A percentile compares a stretch with the other conserved stretches of the same genome.
These are phyloP conservation scores for Petroica traversi DNA, from an alignment of 2,113 vertebrate genomes.

Conservation along the genomic window DNA sequence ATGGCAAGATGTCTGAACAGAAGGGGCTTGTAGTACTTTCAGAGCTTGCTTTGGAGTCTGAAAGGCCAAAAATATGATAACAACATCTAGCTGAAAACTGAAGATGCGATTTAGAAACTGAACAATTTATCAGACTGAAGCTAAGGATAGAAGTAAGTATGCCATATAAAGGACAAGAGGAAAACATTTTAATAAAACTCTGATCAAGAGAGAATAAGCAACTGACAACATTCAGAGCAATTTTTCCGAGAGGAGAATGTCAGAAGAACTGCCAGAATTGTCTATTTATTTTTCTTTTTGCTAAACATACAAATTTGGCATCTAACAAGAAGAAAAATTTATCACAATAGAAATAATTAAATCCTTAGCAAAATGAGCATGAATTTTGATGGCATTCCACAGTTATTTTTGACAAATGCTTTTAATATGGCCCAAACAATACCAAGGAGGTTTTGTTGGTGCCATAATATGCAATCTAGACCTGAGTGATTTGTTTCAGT, in stretches of 20 bases:
- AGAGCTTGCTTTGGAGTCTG: not conserved
- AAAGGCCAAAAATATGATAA: not conserved
- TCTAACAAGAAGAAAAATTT: not conserved
- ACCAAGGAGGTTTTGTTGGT: not conserved
- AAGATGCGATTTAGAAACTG: not conserved
- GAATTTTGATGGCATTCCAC: not conserved
- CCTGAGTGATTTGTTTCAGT: constrained; percentile 8
- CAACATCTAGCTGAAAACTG: not conserved
- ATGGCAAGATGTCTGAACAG: not conserved
- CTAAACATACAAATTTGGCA: not conserved
- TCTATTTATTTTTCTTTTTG: not conserved
- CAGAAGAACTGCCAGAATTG: not conserved
- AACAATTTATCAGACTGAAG: not conserved
- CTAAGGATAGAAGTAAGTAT: not conserved
- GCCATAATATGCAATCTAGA: not conserved
- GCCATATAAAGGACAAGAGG: not conserved
- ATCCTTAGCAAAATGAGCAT: not conserved
- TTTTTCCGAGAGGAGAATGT: not conserved
- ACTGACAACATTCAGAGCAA: not conserved
- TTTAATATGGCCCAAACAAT: not conserved
- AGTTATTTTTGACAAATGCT: not conserved
- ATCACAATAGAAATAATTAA: not conserved
- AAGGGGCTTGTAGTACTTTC: not conserved
- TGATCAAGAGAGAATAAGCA: not conserved
- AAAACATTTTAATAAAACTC: not conserved